Percentiles rank a stretch among this genome's conserved stretches.
phyloP scores from a whole-genome alignment of 2,797 vertebrate species.

The Morus bassanus region DNA sequence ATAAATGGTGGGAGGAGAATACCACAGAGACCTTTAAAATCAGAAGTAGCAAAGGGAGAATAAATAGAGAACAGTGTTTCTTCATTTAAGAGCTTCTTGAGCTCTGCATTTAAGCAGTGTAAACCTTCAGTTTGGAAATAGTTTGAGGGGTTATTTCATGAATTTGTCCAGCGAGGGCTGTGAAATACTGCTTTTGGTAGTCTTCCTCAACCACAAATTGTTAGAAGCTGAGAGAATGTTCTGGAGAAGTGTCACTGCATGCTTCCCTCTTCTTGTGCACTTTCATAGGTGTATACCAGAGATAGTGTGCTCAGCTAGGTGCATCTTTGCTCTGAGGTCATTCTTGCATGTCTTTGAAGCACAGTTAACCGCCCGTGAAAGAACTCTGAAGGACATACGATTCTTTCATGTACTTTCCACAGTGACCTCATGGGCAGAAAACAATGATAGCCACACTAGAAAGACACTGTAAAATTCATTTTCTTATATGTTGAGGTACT shows the following conservation, averaged over 20 bases:
- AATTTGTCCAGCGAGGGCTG: not conserved
- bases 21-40: constrained; percentile 40
- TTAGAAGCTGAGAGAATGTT: not conserved
- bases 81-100: not conserved
- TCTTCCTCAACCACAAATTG: not conserved
- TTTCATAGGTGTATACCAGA: not conserved
- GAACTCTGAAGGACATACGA: not conserved
- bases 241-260: not conserved
- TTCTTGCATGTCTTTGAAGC: not conserved
- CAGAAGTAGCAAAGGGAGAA: not conserved
- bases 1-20: constrained; percentile 24
- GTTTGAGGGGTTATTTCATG: not conserved
- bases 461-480: not conserved
- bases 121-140: not conserved
- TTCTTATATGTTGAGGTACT: not conserved
- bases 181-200: not conserved
- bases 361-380: not conserved
- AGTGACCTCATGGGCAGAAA: not conserved
- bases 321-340: not conserved
- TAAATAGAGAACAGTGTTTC: not conserved
- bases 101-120: not conserved
- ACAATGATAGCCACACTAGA: not conserved
- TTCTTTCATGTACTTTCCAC: not conserved
- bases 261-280: not conserved
- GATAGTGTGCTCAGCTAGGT: not conserved